phyloP scores from a whole-genome alignment of 2,888 invertebrate genomes.

The Baronia brevicornis region DNA sequence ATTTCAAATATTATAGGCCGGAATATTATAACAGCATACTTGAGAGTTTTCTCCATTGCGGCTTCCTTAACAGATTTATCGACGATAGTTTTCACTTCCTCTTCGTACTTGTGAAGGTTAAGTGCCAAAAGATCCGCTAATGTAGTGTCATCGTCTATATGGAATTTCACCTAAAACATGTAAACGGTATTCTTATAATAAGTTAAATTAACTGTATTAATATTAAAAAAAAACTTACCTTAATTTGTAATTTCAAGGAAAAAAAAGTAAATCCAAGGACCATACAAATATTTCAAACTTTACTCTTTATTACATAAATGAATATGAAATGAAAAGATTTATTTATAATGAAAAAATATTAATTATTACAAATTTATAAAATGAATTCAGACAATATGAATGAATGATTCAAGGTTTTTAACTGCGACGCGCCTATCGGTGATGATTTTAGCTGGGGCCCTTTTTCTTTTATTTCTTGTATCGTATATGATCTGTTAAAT shows the following conservation, averaged over 20 bases:
- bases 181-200: not conserved
- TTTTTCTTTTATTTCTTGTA: constrained; percentile 42
- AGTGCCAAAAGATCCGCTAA: constrained; percentile 90
- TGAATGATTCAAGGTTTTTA: constrained; percentile 31
- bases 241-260: no score
- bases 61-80: constrained; percentile 97
- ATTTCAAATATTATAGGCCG: not conserved
- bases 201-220: not conserved
- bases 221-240: not conserved
- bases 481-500: constrained; percentile 42
- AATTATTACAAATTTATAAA: constrained; percentile 33
- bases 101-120: constrained; percentile 94
- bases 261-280: no score
- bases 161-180: constrained; percentile 82
- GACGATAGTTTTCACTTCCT: constrained; percentile 95
- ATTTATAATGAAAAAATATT: constrained; percentile 17
- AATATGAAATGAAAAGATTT: not conserved
- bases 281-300: no score
- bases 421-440: constrained; percentile 23
- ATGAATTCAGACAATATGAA: constrained; percentile 55
- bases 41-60: constrained; percentile 95
- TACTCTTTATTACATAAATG: no score
- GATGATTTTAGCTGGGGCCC: constrained; percentile 36
- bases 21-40: constrained; percentile 29
- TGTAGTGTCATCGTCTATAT: constrained; percentile 90